Percentiles rank a stretch among this genome's conserved stretches.
phyloP scores from a whole-genome alignment of 2,797 vertebrate species.

The Xiphophorus birchmanni region DNA sequence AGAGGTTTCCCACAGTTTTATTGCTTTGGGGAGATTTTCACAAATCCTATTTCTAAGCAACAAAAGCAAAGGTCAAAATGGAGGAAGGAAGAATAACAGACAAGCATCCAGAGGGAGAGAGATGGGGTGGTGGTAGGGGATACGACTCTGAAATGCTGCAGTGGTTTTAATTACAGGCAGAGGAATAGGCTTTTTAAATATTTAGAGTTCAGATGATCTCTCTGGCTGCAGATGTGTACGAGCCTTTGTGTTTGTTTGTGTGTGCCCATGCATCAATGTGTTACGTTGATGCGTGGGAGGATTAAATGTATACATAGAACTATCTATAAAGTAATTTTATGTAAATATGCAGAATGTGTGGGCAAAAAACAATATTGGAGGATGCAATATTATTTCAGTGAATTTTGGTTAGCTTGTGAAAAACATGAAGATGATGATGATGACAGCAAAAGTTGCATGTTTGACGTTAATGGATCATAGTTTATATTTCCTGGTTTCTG shows the following conservation, averaged over 20 bases:
- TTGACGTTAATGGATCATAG: neutral
- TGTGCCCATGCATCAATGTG: neutral
- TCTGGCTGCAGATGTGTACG: slow-evolving; percentile 40
- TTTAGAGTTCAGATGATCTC: slow-evolving; percentile 75
- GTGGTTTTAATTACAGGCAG: slow-evolving; percentile 80
- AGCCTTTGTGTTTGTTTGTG: slow-evolving; percentile 26
- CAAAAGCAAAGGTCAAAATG: slow-evolving; percentile 62
- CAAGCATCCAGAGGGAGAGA: slow-evolving; percentile 23
- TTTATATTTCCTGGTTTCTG: neutral
- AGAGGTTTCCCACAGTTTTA: slow-evolving; percentile 63
- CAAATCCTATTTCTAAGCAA: slow-evolving; percentile 69
- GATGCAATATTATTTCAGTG: neutral
- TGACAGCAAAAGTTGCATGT: neutral
- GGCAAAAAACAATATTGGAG: neutral
- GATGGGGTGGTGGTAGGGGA: slow-evolving; percentile 52
- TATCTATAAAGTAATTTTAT: neutral
- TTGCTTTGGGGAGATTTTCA: slow-evolving; percentile 71
- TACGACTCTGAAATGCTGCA: slow-evolving; percentile 62
- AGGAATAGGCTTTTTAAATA: slow-evolving; percentile 79
- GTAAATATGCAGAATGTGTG: neutral
- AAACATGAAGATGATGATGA: neutral
- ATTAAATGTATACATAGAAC: slow-evolving; percentile 3
- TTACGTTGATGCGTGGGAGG: slow-evolving; percentile 1
- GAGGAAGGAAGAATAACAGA: slow-evolving; percentile 60
- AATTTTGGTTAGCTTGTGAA: neutral